Percentiles rank a stretch among this genome's conserved stretches.
Evolutionary conservation across 35 echinoderm and acorn worm species (phyloP).

Genomic region (Chiridota heheva): DNA sequence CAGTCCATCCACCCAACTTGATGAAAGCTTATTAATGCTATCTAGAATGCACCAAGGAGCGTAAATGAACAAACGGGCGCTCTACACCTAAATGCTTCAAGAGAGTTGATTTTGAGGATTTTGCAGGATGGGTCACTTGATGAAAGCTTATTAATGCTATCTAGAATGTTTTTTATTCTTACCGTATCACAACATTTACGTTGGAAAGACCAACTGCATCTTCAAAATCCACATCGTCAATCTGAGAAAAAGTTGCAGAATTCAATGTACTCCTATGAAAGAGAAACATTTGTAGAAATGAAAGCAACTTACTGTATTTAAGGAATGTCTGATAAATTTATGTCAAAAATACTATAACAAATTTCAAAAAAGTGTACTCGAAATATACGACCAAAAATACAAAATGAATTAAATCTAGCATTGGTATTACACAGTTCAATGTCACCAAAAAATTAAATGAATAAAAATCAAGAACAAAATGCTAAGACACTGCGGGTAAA

Average conservation of each 20-base stretch:
- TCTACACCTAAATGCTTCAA: background rate
- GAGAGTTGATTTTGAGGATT: background rate
- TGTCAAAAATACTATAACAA: background rate
- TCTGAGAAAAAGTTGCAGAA: conserved; percentile 68
- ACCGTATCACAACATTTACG: conserved; percentile 86
- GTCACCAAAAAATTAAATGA: background rate
- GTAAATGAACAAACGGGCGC: background rate
- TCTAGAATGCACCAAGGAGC: background rate
- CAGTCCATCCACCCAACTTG: background rate
- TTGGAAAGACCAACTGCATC: conserved; percentile 68
- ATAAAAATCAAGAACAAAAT: background rate
- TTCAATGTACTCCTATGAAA: conserved; percentile 69
- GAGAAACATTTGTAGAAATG: background rate
- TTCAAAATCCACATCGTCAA: conserved; percentile 77
- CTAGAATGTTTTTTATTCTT: background rate
- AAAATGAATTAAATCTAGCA: background rate
- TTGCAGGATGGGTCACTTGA: background rate
- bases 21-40: background rate
- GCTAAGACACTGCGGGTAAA: background rate
- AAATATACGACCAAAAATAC: background rate
- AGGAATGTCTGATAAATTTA: background rate
- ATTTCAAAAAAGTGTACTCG: background rate
- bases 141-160: background rate
- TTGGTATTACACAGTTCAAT: background rate
- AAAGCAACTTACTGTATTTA: background rate